phyloP scores from a whole-genome alignment of 1,140 invertebrate genomes.

The Muscidifurax raptorellus region DNA sequence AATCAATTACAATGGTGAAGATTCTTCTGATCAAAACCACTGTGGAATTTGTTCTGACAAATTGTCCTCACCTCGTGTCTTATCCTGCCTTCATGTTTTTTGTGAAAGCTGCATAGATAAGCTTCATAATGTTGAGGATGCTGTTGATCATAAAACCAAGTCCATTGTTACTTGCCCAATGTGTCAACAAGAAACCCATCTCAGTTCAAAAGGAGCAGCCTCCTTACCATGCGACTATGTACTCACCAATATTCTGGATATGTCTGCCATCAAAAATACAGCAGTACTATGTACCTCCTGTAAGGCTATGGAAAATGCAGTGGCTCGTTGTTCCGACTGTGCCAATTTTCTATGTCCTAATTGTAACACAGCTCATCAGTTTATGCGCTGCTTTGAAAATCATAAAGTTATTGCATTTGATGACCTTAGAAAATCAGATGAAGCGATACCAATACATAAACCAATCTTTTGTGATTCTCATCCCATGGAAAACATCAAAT shows the following conservation, averaged over 20 bases:
- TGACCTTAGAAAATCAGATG: constrained; percentile 86
- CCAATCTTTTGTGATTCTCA: constrained; percentile 88
- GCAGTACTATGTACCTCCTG: constrained; percentile 90
- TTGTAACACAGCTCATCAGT: constrained; percentile 95
- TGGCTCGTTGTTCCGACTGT: constrained; percentile 94
- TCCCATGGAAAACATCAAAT: constrained; percentile 85
- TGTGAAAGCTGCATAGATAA: constrained; percentile 92
- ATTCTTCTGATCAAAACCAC: constrained; percentile 44
- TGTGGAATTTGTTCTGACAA: constrained; percentile 80
- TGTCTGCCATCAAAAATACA: constrained; percentile 85
- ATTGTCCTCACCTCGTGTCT: constrained; percentile 86
- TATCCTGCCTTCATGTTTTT: constrained; percentile 95
- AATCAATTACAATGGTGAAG: constrained; percentile 43
- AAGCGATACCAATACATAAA: constrained; percentile 86
- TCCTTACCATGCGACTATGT: constrained; percentile 89
- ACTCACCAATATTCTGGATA: constrained; percentile 89
- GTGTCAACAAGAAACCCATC: constrained; percentile 89
- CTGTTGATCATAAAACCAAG: constrained; percentile 76
- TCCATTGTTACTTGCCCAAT: constrained; percentile 82
- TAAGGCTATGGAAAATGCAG: constrained; percentile 91
- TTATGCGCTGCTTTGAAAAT: constrained; percentile 95
- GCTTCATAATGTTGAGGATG: constrained; percentile 82
- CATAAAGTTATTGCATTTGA: constrained; percentile 92
- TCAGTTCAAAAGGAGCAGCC: constrained; percentile 83
- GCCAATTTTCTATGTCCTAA: constrained; percentile 94